Base-by-base conservation (phyloP, 2,113 vertebrate species). In the Tachuris rubrigastra region DNA sequence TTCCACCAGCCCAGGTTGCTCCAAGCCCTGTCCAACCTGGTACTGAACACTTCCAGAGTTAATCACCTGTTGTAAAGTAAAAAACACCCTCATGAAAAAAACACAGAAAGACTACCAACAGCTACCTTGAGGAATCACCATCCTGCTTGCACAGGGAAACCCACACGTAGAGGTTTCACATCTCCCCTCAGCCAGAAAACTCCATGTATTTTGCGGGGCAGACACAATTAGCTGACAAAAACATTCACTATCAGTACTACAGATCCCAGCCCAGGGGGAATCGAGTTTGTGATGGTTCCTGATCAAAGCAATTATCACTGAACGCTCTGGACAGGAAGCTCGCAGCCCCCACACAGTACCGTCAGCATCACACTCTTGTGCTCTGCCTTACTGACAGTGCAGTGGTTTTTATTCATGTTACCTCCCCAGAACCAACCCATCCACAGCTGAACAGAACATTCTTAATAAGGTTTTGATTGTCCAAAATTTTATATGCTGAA, bases 391-490 rank as follows among this genome's bases (percentile, higher is more conserved):
- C 31, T 47, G 47, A 41, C 50, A 44, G 4, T 13, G 20, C 46
- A 84, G 47, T 0, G 6, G 17, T 62, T 79, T 71, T 59, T 58
- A 52, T 23, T 14, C 1, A 0, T 47, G 52, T 23, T 50, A 35
- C 10, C 14, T n/a, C 35, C 9, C 39, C 15, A 18, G 18, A 73
- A 14, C 14, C 12, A 59, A 5, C 16, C 28, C 49, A 50, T 5
- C 23, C 31, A 35, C 33, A 41, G 42, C 21, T 27, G 27, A 60
- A 30, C 3, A 12, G 52, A 37, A 12, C 1, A 1, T 37, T 86
- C 37, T 63, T 20, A 9, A 19, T 11, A 15, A 0, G 0, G 11
- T 25, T 86, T 52, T 1, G 5, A 7, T 33, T 5, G 5, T 7
- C 39, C 14, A 44, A 25, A 0, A 8, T 56, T 44, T 75, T 21